Percentiles rank a stretch among this genome's conserved stretches.
Evolutionary conservation across 1,140 invertebrate species (phyloP).

Genomic region (Drosophila pseudoobscura): DNA sequence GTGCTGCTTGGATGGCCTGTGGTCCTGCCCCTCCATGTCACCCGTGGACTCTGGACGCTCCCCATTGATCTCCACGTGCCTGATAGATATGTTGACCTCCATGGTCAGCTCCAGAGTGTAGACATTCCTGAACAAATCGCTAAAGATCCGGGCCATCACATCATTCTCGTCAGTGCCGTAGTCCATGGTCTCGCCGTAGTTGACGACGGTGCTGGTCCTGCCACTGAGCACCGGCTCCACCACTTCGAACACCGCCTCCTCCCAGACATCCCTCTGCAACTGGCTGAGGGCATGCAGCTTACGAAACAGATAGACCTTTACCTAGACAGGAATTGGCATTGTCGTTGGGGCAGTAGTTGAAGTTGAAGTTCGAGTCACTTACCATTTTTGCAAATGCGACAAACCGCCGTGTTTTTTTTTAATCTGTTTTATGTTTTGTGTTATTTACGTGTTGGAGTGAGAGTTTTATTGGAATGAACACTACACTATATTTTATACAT

Average conservation of each 20-base stretch:
- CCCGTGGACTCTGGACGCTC: background rate
- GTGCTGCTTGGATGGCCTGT: constrained; percentile 5
- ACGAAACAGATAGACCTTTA: constrained; percentile 61
- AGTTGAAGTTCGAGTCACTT: too few species aligned
- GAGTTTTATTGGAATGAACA: too few species aligned
- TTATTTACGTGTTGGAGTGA: background rate
- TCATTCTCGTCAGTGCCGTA: background rate
- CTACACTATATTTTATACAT: background rate
- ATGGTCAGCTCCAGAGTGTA: constrained; percentile 24
- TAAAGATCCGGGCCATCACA: constrained; percentile 34
- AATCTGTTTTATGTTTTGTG: background rate
- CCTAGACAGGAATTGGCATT: constrained; percentile 19
- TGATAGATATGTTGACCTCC: constrained; percentile 46
- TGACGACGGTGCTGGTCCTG: constrained; percentile 36
- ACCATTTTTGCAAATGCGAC: too few species aligned
- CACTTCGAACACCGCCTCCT: constrained; percentile 39
- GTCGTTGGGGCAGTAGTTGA: too few species aligned
- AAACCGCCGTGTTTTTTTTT: constrained; percentile 2
- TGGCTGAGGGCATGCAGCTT: constrained; percentile 29
- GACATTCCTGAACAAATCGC: constrained; percentile 33
- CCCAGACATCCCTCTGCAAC: constrained; percentile 28
- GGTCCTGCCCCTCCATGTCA: background rate
- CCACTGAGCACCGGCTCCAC: constrained; percentile 45
- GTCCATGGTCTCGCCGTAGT: constrained; percentile 20
- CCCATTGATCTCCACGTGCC: constrained; percentile 9